phyloP scores from a whole-genome alignment of 2,797 vertebrate species.

The Lemur catta region DNA sequence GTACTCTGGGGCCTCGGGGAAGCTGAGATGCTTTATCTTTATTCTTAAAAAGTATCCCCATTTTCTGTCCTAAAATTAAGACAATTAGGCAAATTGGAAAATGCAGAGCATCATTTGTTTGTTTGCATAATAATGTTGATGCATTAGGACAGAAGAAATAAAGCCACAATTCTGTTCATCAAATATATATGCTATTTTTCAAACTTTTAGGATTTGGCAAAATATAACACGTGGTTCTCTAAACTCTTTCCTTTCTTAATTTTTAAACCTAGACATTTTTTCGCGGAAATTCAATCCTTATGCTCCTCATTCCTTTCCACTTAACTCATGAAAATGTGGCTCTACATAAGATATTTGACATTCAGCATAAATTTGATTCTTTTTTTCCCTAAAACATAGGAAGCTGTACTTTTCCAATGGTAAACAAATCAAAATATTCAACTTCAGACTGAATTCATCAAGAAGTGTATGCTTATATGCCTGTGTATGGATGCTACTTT shows the following conservation, averaged over 20 bases:
- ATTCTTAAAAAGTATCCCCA: neutral
- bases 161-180: neutral
- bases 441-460: constrained; percentile 2
- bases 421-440: constrained; percentile 55
- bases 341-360: constrained; percentile 47
- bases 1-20: neutral
- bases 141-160: neutral
- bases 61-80: neutral
- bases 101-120: neutral
- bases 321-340: constrained; percentile 51
- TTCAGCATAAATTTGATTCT: constrained; percentile 21
- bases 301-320: constrained; percentile 51
- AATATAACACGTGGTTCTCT: neutral
- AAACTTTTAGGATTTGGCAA: neutral
- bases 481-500: neutral
- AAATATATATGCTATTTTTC: constrained; percentile 7
- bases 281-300: constrained; percentile 60
- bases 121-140: neutral
- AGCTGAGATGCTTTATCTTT: neutral
- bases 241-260: neutral
- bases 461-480: neutral
- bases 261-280: constrained; percentile 47
- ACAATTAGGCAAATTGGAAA: neutral
- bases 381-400: constrained; percentile 1
- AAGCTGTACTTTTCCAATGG: constrained; percentile 24